Conservation (phyloP, 2,797 vertebrate species). For the Labeo calbasu region DNA sequence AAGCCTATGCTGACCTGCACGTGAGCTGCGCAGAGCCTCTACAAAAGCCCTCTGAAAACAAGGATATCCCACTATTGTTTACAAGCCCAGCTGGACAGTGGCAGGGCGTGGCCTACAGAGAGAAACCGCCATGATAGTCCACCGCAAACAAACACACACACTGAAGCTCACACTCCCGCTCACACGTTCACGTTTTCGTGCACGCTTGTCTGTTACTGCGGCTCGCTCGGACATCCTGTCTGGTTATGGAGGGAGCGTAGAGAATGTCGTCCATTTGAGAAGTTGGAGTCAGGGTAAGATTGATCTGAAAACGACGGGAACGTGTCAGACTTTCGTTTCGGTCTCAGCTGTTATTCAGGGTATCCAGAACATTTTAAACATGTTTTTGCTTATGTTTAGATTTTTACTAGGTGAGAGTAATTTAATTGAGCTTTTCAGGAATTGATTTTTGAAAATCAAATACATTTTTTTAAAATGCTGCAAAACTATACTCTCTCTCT, state of each 20-base stretch:
- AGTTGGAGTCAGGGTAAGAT: conserved; percentile 49
- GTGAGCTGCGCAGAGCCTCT: conserved; percentile 54
- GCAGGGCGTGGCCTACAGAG: conserved; percentile 69
- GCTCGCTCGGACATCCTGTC: conserved; percentile 22
- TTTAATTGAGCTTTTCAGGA: background rate
- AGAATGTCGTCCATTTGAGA: conserved; percentile 15
- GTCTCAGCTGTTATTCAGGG: conserved; percentile 2
- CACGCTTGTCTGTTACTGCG: conserved; percentile 34
- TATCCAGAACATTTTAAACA: background rate
- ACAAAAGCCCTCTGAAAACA: conserved; percentile 74
- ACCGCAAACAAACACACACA: conserved; percentile 39
- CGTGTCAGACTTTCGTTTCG: background rate
- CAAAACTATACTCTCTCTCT: background rate
- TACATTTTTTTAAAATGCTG: background rate
- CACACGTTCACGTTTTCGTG: conserved; percentile 61
- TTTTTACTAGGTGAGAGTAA: background rate
- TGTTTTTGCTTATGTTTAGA: background rate
- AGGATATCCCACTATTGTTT: conserved; percentile 83
- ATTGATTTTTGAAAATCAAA: background rate
- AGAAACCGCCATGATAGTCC: conserved; percentile 54
- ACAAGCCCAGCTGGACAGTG: conserved; percentile 71
- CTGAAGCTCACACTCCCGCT: conserved; percentile 42
- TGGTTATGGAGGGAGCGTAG: conserved; percentile 2
- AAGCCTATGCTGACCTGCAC: conserved; percentile 41
- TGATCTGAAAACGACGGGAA: conserved; percentile 17